Evolutionary conservation across 2,113 vertebrate species (phyloP).

Genomic region (Arenaria interpres): DNA sequence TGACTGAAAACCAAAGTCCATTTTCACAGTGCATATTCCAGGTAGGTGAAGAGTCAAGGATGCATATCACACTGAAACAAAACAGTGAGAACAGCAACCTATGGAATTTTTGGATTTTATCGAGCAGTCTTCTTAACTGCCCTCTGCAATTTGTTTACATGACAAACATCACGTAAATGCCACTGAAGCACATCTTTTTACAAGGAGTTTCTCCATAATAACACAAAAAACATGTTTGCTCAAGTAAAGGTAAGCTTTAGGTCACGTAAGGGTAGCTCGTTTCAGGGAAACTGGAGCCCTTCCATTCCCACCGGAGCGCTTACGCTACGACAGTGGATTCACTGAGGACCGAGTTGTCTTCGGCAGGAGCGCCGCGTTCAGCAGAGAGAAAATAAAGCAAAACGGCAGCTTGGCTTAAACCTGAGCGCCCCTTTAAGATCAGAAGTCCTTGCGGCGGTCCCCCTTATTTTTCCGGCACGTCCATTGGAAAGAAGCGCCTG

Average conservation of each 20-base stretch:
- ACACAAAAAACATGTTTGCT: not conserved
- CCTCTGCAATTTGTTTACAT: not conserved
- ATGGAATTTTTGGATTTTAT: not conserved
- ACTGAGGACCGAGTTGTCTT: rapidly evolving
- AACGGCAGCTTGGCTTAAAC: not conserved
- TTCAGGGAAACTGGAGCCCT: not conserved
- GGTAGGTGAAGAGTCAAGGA: conserved; percentile 54
- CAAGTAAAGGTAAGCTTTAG: not conserved
- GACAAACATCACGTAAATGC: not conserved
- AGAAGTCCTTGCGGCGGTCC: not conserved
- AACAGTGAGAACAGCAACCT: not conserved
- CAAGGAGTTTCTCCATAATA: not conserved
- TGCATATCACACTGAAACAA: not conserved
- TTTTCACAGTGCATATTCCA: not conserved
- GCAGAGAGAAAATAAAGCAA: not conserved
- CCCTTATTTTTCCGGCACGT: not conserved
- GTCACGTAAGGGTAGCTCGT: not conserved
- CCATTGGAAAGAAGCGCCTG: not conserved
- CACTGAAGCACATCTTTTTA: not conserved
- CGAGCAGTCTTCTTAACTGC: not conserved
- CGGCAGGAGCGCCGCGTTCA: rapidly evolving
- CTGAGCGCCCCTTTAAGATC: not conserved
- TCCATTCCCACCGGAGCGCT: not conserved
- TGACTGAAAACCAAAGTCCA: not conserved
- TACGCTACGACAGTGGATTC: rapidly evolving